Base-by-base conservation (phyloP, 2,888 invertebrate genomes). In the Chrysolina haemoptera region DNA sequence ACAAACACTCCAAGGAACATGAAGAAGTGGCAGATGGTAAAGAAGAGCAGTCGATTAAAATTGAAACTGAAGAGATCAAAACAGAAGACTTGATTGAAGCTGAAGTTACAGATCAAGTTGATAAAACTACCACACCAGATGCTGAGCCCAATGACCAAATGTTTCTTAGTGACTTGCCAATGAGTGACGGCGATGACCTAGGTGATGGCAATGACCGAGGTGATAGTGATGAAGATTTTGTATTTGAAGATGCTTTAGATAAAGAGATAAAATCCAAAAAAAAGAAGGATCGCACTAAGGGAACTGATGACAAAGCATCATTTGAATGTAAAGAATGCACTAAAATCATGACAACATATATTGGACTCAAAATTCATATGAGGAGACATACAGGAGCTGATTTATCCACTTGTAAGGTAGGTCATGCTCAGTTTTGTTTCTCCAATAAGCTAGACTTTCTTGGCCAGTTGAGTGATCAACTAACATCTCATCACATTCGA, bases 371-470 rank as follows among this genome's bases (percentile, higher is more conserved):
- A 73, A 83, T 93, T 2, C 93, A 93, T 79, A 92, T 93, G 90
- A 89, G 93, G 0, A 89, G 92, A 0, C 93, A 93, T 78, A 93
- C 92, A 0, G 93, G 93, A 9, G 70, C 82, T 27, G 83, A 85
- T 80, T 73, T 85, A 66, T 79, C 82, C 18, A 77, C 78, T 35
- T 86, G 86, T 66, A 81, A 83, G 77, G 87, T 87, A 82, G 81
- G 69, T 69, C 55, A 50, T 46, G 3, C 12, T n/a, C 27, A 5
- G 62, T 20, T 48, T 16, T 64, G 22, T 62, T 46, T n/a, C 43
- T n/a, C n/a, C n/a, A n/a, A n/a, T n/a, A n/a, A n/a, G n/a, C n/a
- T n/a, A n/a, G n/a, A n/a, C n/a, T n/a, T n/a, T n/a, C n/a, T n/a
- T n/a, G n/a, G n/a, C n/a, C n/a, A n/a, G n/a, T n/a, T n/a, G n/a